Evolutionary conservation across 2,797 vertebrate species (phyloP).

Genomic region (Cygnus olor): DNA sequence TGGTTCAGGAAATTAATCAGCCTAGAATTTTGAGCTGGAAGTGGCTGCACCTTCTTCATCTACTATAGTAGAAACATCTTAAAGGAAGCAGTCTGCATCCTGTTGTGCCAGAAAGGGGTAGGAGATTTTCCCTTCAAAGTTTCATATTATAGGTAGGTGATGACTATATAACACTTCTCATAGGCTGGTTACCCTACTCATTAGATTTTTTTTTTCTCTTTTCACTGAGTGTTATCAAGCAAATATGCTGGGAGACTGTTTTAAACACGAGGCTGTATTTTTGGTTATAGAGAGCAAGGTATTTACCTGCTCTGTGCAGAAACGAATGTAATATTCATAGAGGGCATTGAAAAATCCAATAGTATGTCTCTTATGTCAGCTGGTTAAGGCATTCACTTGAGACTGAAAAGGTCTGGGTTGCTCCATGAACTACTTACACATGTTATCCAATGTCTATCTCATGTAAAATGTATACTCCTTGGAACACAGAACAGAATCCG

Average conservation of each 20-base stretch:
- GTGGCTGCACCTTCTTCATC: background rate
- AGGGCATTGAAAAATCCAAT: background rate
- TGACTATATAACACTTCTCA: background rate
- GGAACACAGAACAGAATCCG: background rate
- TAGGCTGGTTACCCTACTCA: background rate
- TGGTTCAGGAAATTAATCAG: background rate
- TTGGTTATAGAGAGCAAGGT: background rate
- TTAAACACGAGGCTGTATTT: background rate
- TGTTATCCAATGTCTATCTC: background rate
- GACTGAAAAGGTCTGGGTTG: background rate
- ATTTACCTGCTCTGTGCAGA: background rate
- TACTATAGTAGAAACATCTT: background rate
- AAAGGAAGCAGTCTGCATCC: background rate
- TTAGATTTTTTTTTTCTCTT: background rate
- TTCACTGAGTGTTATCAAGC: background rate
- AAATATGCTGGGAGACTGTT: background rate
- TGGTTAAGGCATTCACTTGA: background rate
- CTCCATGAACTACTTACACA: background rate
- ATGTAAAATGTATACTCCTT: conserved; percentile 21
- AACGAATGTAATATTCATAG: background rate
- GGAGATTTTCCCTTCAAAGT: background rate
- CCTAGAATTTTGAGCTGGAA: background rate
- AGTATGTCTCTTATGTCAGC: background rate
- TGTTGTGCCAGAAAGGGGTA: background rate
- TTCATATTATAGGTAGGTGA: background rate